Evolutionary conservation across 2,797 vertebrate genomes (phyloP).

Genomic region (Scarus forsteni): DNA sequence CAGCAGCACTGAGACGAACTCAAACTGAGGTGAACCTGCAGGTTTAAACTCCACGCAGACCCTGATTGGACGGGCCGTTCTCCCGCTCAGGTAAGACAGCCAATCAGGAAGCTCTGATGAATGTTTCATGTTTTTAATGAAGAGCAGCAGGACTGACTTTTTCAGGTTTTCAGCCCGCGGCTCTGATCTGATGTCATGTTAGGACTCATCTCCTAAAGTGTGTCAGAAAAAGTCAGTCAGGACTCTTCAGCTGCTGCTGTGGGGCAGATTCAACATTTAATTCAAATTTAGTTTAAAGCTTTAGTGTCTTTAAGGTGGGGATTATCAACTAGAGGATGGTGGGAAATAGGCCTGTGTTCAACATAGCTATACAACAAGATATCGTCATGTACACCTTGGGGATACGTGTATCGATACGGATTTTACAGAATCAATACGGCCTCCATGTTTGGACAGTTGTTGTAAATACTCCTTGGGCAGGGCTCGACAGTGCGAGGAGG

Average conservation of each 20-base stretch:
- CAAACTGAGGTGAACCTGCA: neutral
- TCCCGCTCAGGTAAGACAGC: neutral
- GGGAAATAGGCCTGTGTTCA: no score
- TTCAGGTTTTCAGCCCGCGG: slow-evolving; percentile 20
- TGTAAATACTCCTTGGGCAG: no score
- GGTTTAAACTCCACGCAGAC: slow-evolving; percentile 6
- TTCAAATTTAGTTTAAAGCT: no score
- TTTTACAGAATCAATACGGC: no score
- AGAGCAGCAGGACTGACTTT: slow-evolving; percentile 4
- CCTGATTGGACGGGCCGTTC: neutral
- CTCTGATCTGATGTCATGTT: slow-evolving; percentile 5
- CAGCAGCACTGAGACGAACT: neutral
- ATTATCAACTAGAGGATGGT: no score
- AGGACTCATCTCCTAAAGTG: slow-evolving; percentile 23
- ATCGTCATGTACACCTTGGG: no score
- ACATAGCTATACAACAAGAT: no score
- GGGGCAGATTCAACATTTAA: no score
- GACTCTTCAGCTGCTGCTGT: neutral
- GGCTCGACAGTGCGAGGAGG: no score
- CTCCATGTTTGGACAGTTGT: no score
- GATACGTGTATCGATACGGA: no score
- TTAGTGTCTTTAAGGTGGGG: no score
- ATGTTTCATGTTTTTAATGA: neutral
- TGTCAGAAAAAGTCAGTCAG: neutral
- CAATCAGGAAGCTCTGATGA: slow-evolving; percentile 24